Evolutionary conservation across 2,113 vertebrate species (phyloP).

Genomic region (Lamprotornis superbus): DNA sequence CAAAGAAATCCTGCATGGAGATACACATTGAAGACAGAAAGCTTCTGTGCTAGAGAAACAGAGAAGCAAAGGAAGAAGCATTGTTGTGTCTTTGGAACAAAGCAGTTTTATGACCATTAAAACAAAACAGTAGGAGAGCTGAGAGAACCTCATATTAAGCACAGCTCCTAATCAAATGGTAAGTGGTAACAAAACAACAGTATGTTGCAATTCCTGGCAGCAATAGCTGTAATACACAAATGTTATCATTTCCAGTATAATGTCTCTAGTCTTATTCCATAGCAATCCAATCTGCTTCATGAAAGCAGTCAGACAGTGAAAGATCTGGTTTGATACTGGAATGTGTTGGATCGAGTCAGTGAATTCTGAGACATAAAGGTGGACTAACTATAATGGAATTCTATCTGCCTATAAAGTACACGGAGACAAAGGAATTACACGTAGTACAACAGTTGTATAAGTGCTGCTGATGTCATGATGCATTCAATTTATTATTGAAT

Average conservation of each 20-base stretch:
- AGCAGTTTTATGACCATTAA: neutral
- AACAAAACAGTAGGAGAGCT: neutral
- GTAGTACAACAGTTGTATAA: neutral
- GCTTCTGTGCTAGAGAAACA: neutral
- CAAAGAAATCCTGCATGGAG: neutral
- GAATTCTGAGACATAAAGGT: neutral
- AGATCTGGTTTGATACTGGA: neutral
- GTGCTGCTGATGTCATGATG: neutral
- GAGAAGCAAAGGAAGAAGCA: neutral
- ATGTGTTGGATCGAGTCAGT: neutral
- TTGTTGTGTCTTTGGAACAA: neutral
- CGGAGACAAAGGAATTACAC: neutral
- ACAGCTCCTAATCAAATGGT: neutral
- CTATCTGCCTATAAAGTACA: neutral
- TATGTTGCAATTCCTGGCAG: neutral
- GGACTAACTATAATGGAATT: neutral
- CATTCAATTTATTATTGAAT: neutral
- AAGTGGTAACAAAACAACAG: neutral
- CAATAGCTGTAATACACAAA: neutral
- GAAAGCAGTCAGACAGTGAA: neutral
- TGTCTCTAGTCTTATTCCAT: neutral
- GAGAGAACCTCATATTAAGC: neutral
- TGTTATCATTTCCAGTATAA: neutral
- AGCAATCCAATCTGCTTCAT: neutral
- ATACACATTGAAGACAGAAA: rapidly evolving